A percentile compares a stretch with the other conserved stretches of the same genome.
phyloP scores from a whole-genome alignment of 2,113 vertebrate genomes.

The Ciconia maguari region DNA sequence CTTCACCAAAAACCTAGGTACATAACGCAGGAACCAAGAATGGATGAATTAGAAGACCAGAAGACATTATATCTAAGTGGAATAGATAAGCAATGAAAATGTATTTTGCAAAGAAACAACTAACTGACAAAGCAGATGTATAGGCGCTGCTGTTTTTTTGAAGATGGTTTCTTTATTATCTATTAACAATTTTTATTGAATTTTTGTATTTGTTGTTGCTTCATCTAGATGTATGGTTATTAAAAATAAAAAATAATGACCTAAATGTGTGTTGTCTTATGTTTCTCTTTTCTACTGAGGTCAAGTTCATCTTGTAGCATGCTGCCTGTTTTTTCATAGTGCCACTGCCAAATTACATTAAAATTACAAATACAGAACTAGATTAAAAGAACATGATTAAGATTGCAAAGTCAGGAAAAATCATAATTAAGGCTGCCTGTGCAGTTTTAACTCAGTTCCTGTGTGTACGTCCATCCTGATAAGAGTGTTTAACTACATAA shows the following conservation, averaged over 20 bases:
- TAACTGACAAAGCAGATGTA: not conserved
- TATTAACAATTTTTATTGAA: not conserved
- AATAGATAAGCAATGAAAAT: not conserved
- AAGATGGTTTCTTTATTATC: not conserved
- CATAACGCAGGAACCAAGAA: not conserved
- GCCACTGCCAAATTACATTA: not conserved
- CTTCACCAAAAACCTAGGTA: not conserved
- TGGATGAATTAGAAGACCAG: not conserved
- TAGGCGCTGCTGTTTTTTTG: not conserved
- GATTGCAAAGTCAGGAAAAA: not conserved
- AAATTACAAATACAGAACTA: not conserved
- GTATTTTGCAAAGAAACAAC: not conserved
- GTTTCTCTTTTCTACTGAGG: not conserved
- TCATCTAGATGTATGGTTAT: not conserved
- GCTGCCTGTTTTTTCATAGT: not conserved
- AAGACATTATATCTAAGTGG: not conserved
- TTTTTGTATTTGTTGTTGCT: not conserved
- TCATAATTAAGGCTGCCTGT: not conserved
- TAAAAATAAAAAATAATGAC: not conserved
- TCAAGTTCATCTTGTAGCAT: not conserved
- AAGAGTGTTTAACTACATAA: not conserved
- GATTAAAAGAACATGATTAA: not conserved
- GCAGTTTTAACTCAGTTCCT: not conserved
- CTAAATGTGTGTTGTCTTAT: not conserved
- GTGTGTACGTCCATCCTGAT: not conserved